Evolutionary conservation across 2,113 vertebrate species (phyloP), one percentile per base, ranked within the genome.

Genomic region (Rhea americana): DNA sequence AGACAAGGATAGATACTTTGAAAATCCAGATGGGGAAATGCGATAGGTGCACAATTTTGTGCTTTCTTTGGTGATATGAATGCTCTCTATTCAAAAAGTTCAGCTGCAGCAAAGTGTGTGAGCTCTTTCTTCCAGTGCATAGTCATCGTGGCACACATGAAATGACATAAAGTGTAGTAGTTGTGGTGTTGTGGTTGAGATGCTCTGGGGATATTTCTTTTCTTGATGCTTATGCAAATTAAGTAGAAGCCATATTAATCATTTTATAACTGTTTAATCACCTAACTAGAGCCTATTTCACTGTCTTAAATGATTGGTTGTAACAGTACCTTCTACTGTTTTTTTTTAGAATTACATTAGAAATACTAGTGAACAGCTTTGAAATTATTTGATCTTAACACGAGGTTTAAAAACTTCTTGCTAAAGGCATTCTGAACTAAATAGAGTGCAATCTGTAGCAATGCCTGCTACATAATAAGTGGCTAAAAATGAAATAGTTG

Each of bases 171-270:
- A 84, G 56, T 3, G 0, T 86, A 83, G 61, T 90, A 91, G 85
- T 51, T 41, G 37, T 93, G 59, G 74, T 84, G 63, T 39, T 92
- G 90, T 81, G 84, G 91, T 88, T 78, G 86, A 88, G 90, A 91
- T 86, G 77, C 35, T 95, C 56, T 1, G 35, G 94, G 92, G 70
- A 68, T 78, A 86, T 89, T 96, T 94, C 39, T 92, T 95, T 95
- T 70, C 88, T 84, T 76, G 93, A 90, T 78, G 74, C 94, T 91
- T 93, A 96, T 96, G 94, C 95, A 96, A 95, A 95, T 96, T 75
- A 93, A 70, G 77, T 93, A 95, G 93, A 96, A 96, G 94, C 94
- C 95, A 96, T 94, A 93, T 95, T 94, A 94, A 85, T 94, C 76
- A 84, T 96, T 93, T 92, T 93, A 68, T 90, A 94, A 91, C 85